Evolutionary conservation across 2,113 vertebrate species (phyloP).

Genomic region (Rutilus rutilus): DNA sequence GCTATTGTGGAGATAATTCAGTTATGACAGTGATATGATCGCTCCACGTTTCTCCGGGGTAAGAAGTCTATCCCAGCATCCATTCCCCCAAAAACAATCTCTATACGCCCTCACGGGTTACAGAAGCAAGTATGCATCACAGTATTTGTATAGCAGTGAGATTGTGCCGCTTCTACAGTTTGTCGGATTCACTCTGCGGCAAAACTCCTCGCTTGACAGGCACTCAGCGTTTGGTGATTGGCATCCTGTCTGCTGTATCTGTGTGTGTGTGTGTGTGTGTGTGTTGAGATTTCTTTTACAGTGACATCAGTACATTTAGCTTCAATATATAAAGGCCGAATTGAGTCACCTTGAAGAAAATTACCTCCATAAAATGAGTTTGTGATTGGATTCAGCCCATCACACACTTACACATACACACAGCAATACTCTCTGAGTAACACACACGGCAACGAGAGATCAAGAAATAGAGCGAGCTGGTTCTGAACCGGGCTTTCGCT

Average conservation of each 20-base stretch:
- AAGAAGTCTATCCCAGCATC: conserved; percentile 11
- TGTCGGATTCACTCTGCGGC: conserved; percentile 22
- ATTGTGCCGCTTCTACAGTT: not conserved
- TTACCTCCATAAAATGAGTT: conserved; percentile 47
- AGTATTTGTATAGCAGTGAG: conserved; percentile 8
- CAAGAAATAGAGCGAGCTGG: conserved; percentile 1
- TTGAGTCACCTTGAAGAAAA: conserved; percentile 50
- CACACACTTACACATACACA: conserved; percentile 18
- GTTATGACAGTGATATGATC: conserved; percentile 23
- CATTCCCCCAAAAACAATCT: not conserved
- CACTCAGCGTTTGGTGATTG: conserved; percentile 21
- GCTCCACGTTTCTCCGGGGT: not conserved
- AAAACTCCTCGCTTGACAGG: conserved; percentile 32
- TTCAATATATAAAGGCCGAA: conserved; percentile 42
- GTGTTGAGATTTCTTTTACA: conserved; percentile 29
- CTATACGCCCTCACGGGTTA: not conserved
- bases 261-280: conserved; percentile 2
- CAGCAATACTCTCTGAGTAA: conserved; percentile 2
- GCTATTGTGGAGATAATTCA: conserved; percentile 36
- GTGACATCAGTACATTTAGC: conserved; percentile 40
- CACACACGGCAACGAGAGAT: not conserved
- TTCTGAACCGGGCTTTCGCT: not conserved
- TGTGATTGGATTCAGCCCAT: conserved; percentile 42
- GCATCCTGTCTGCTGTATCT: conserved; percentile 20
- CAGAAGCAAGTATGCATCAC: conserved; percentile 7